Evolutionary conservation across 2,113 vertebrate genomes (phyloP), one percentile per base, ranked within the genome.

Genomic region (Oxyura jamaicensis): DNA sequence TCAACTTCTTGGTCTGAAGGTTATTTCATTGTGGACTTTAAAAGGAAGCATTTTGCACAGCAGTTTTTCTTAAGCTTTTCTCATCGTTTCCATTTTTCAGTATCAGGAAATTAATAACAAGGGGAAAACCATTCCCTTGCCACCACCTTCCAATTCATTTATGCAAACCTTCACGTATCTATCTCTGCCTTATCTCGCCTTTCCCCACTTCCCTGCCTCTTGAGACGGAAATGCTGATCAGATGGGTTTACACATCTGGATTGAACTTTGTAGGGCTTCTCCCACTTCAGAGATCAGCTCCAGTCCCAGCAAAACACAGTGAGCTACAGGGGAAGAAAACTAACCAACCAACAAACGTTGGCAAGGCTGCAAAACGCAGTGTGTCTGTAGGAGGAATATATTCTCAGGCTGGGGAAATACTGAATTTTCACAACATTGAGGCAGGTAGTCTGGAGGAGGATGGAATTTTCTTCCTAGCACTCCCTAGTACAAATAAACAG

Each of bases 401-500:
- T 88, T 96, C 89, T 74, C 90, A 82, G 83, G 88, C 91, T 95
- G 95, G 91, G 95, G 95, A 89, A 95, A 95, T 90, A 95, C 79
- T 92, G 86, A 93, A 95, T 96, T 90, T 95, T 97, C 92, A 96
- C 93, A 95, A 92, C 93, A 91, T 41, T 83, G 94, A 88, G 81
- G 89, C 63, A 78, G 89, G 90, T 93, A 91, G 92, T 87, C 91
- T 93, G 94, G 92, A 90, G 91, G 95, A 95, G 93, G 93, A 69
- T 73, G 80, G 79, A 80, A 76, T 96, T 94, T 90, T 71, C 62
- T 93, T 91, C 82, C 93, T 63, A 93, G 91, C 94, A 94, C 92
- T 91, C 91, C 92, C 94, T 95, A 86, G 81, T 63, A 93, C 82
- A 94, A 96, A 96, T 92, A 97, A 97, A 96, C 93, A 94, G 26